phyloP scores from a whole-genome alignment of 1,140 invertebrate species.

The Leptopilina clavipes region DNA sequence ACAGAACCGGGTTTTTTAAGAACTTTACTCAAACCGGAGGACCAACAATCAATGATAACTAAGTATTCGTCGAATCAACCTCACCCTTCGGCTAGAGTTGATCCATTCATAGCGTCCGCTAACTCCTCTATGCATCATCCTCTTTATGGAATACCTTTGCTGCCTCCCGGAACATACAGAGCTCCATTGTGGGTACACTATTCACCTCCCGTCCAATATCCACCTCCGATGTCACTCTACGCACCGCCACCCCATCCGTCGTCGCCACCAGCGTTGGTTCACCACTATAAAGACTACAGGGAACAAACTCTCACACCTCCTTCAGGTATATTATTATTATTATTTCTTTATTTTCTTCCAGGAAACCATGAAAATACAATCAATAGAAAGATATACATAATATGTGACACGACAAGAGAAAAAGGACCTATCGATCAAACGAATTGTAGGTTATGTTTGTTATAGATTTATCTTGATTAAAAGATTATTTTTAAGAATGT shows the following conservation, averaged over 20 bases:
- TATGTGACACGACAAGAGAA: too few relatives aligned
- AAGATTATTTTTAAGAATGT: too few relatives aligned
- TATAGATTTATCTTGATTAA: too few relatives aligned
- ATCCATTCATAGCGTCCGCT: conserved; percentile 65
- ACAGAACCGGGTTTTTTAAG: conserved; percentile 71
- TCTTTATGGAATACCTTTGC: conserved; percentile 70
- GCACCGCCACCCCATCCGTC: conserved; percentile 67
- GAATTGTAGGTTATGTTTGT: too few relatives aligned
- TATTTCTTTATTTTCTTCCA: too few relatives aligned
- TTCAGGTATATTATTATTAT: conserved; percentile 65
- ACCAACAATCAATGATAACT: conserved; percentile 60
- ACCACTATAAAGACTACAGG: conserved; percentile 74
- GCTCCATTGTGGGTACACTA: conserved; percentile 76
- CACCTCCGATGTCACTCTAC: conserved; percentile 70
- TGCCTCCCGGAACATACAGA: conserved; percentile 73
- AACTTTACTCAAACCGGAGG: conserved; percentile 71
- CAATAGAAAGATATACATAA: too few relatives aligned
- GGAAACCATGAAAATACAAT: too few relatives aligned
- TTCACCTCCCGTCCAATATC: conserved; percentile 73
- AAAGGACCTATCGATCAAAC: too few relatives aligned
- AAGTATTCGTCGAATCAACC: conserved; percentile 71
- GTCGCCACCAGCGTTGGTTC: conserved; percentile 63
- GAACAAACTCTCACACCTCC: conserved; percentile 73
- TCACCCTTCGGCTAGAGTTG: conserved; percentile 66
- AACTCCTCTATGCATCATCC: conserved; percentile 69